phyloP scores from a whole-genome alignment of 2,797 vertebrate genomes.

The Falco rusticolus region DNA sequence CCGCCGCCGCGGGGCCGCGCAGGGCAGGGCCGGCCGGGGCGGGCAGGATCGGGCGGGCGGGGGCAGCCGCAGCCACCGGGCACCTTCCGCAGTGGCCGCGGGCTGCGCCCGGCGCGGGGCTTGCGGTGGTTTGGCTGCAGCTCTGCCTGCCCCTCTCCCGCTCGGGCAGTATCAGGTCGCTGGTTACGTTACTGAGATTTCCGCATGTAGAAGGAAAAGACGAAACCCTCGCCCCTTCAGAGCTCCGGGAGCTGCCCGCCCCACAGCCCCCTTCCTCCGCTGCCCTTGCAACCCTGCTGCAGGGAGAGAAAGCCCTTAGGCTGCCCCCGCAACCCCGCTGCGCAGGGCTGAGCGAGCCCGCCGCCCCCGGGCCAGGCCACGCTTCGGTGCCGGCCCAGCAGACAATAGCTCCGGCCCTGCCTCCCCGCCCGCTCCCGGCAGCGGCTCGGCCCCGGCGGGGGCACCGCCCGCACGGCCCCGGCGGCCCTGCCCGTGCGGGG shows the following conservation, averaged over 20 bases:
- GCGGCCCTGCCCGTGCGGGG: neutral
- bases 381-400: neutral
- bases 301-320: neutral
- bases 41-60: no score
- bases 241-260: neutral
- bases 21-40: no score
- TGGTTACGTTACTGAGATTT: neutral
- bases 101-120: neutral
- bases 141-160: neutral
- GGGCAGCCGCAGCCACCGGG: neutral
- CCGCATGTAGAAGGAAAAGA: neutral
- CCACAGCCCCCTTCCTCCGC: no score
- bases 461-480: neutral
- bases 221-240: neutral
- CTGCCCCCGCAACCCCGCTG: neutral
- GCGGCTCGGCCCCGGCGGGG: neutral
- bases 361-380: neutral
- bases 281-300: neutral
- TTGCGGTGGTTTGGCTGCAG: neutral
- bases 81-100: neutral
- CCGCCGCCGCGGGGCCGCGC: no score
- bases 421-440: neutral
- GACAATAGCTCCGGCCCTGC: constrained; percentile 10
- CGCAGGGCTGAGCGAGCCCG: no score
- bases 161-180: neutral